phyloP scores from a whole-genome alignment of 2,113 vertebrate species.

The Lampris megalopsis region DNA sequence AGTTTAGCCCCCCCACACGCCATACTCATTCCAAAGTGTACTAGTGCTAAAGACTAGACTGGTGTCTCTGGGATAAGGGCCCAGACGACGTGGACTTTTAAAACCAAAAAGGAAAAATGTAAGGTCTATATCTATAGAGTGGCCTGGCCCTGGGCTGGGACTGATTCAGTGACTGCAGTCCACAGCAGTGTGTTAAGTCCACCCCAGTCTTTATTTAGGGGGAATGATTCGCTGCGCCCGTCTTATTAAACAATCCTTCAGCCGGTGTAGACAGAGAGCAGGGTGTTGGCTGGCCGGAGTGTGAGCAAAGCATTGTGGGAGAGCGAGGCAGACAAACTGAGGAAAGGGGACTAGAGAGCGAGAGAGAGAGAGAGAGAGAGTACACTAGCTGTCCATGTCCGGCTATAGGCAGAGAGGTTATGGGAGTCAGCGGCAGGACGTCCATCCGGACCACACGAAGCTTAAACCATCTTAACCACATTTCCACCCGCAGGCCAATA shows the following conservation, averaged over 20 bases:
- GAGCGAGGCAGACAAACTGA: constrained; percentile 24
- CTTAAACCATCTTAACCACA: no score
- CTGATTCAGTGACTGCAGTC: constrained; percentile 41
- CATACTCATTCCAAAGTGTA: constrained; percentile 35
- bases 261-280: constrained; percentile 19
- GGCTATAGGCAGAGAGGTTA: constrained; percentile 45
- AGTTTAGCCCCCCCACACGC: constrained; percentile 32
- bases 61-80: constrained; percentile 29
- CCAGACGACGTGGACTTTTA: constrained; percentile 23
- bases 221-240: constrained; percentile 21
- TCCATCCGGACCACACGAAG: constrained; percentile 13
- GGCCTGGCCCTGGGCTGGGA: constrained; percentile 27
- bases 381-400: constrained; percentile 43
- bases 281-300: constrained; percentile 18
- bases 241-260: constrained; percentile 48
- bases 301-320: constrained; percentile 10
- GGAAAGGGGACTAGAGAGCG: constrained; percentile 11
- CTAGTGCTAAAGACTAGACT: constrained; percentile 34
- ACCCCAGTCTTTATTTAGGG: not conserved
- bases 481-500: no score
- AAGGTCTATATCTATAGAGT: not conserved
- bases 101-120: not conserved
- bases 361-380: constrained; percentile 9
- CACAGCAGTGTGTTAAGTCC: constrained; percentile 39
- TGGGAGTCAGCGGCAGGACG: constrained; percentile 35